A percentile compares a stretch with the other conserved stretches of the same genome.
Conservation (phyloP, 1,140 invertebrate genomes). For the Drosophila setifemur region DNA sequence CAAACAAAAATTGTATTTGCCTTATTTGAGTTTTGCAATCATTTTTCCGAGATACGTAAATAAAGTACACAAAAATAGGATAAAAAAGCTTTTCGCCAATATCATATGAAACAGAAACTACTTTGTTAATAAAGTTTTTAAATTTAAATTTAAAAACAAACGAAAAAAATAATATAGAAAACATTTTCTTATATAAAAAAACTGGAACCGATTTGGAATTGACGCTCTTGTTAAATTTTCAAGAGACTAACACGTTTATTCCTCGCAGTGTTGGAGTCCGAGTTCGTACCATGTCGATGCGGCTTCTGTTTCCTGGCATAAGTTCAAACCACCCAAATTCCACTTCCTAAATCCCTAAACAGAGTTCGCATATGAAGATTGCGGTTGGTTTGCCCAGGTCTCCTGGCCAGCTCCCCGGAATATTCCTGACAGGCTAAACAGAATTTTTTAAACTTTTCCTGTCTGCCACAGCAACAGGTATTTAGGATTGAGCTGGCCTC, state of each 20-base stretch:
- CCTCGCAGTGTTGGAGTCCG: neutral
- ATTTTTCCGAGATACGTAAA: too few relatives aligned
- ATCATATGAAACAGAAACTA: too few relatives aligned
- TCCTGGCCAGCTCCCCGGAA: neutral
- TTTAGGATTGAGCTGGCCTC: neutral
- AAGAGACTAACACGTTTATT: neutral
- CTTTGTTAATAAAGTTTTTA: too few relatives aligned
- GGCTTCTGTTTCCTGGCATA: slow-evolving; percentile 1
- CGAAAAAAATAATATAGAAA: neutral
- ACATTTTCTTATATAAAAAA: too few relatives aligned
- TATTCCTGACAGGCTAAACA: slow-evolving; percentile 7
- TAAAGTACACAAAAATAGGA: too few relatives aligned
- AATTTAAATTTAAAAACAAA: neutral
- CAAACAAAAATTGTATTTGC: neutral
- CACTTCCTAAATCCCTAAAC: too few relatives aligned
- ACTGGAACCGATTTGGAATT: too few relatives aligned
- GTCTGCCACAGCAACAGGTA: slow-evolving; percentile 24
- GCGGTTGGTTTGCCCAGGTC: neutral
- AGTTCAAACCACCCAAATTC: neutral
- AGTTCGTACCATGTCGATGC: neutral
- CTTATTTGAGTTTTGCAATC: neutral
- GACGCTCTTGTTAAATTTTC: neutral
- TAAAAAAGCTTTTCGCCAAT: too few relatives aligned
- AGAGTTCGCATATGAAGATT: slow-evolving; percentile 6
- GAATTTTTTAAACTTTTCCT: neutral